A percentile compares a stretch with the other conserved stretches of the same genome.
Conservation (phyloP, 2,888 invertebrate genomes). For the Quadriops clusia region DNA sequence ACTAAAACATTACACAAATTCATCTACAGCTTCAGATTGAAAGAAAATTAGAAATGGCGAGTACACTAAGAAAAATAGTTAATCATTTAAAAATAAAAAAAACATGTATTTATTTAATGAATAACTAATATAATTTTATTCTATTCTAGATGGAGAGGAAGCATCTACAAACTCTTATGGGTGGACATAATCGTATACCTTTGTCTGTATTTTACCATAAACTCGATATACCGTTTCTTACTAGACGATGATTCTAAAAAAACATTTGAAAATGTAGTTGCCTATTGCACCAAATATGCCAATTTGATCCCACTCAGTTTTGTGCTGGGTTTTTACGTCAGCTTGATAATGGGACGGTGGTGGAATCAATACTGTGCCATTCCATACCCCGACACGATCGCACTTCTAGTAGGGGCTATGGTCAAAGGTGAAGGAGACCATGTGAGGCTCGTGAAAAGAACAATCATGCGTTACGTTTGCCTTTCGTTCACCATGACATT, state of each 20-base stretch:
- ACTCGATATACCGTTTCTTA: slow-evolving; percentile 58
- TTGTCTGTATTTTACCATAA: slow-evolving; percentile 60
- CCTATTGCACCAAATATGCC: slow-evolving; percentile 73
- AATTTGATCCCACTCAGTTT: slow-evolving; percentile 86
- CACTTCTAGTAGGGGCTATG: slow-evolving; percentile 67
- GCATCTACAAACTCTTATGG: slow-evolving; percentile 86
- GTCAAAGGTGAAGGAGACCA: slow-evolving; percentile 69
- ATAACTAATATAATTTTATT: too few relatives aligned
- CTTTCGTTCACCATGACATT: slow-evolving; percentile 74
- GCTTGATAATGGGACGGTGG: slow-evolving; percentile 86
- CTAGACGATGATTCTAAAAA: slow-evolving; percentile 56
- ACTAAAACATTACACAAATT: too few relatives aligned
- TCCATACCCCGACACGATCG: slow-evolving; percentile 77
- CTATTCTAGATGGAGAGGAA: slow-evolving; percentile 73
- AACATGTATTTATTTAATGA: too few relatives aligned
- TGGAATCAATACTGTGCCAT: slow-evolving; percentile 71
- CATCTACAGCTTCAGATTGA: too few relatives aligned
- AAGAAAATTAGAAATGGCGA: too few relatives aligned
- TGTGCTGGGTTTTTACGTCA: slow-evolving; percentile 87
- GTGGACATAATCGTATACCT: slow-evolving; percentile 69
- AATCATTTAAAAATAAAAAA: too few relatives aligned
- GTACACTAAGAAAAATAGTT: too few relatives aligned
- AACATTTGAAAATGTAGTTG: slow-evolving; percentile 65
- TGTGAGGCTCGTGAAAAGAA: slow-evolving; percentile 64
- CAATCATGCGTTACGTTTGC: slow-evolving; percentile 69